Evolutionary conservation across 2,113 vertebrate species (phyloP).

Genomic region (Megaleporinus macrocephalus): DNA sequence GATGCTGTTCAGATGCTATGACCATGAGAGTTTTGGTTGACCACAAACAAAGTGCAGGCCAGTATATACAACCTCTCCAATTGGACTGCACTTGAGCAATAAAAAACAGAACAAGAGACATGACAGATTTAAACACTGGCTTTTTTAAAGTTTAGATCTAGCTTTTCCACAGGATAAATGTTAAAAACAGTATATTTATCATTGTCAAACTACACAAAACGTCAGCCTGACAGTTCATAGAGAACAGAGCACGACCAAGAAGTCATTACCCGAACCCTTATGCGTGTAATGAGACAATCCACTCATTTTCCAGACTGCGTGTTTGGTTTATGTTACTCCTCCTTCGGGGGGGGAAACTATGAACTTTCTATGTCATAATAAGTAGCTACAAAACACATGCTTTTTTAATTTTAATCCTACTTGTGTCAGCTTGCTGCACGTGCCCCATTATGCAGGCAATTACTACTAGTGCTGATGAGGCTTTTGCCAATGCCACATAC

Average conservation of each 20-base stretch:
- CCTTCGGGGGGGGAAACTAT: background rate
- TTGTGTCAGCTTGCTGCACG: constrained; percentile 1
- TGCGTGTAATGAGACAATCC: constrained; percentile 49
- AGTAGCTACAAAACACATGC: background rate
- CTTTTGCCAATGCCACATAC: background rate
- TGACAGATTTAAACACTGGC: constrained; percentile 42
- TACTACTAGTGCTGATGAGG: background rate
- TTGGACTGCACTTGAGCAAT: constrained; percentile 28
- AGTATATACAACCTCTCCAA: constrained; percentile 60
- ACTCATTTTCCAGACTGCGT: constrained; percentile 48
- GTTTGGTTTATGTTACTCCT: constrained; percentile 59
- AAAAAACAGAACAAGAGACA: constrained; percentile 34
- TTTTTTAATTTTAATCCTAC: background rate
- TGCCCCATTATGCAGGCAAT: background rate
- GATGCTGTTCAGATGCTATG: constrained; percentile 46
- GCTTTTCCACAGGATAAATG: constrained; percentile 35
- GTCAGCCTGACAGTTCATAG: constrained; percentile 64
- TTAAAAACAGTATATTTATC: constrained; percentile 52
- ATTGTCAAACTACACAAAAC: constrained; percentile 51
- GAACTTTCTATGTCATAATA: background rate
- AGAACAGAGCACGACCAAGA: constrained; percentile 51
- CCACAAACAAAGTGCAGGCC: constrained; percentile 58
- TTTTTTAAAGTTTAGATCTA: constrained; percentile 28
- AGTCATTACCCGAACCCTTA: constrained; percentile 55
- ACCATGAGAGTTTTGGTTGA: constrained; percentile 48